These are phyloP conservation scores for Danio kyathit DNA, from an alignment of 2,797 vertebrate species.

Conservation along the genomic window DNA sequence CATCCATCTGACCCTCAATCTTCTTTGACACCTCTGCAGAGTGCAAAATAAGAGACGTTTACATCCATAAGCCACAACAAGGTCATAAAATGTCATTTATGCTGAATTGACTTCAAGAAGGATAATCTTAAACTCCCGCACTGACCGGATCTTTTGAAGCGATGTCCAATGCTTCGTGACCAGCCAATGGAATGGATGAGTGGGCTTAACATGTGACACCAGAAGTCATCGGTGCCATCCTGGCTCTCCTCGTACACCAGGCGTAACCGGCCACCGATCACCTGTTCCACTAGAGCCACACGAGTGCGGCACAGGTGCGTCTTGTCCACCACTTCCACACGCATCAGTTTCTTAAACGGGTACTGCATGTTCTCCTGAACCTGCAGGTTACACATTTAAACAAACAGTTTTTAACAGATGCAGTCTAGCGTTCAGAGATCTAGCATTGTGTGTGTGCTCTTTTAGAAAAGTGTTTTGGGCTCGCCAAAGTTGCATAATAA, in stretches of 20 bases:
- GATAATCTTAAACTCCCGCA: background rate
- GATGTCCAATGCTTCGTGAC: slow-evolving; percentile 97
- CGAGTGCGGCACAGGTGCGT: slow-evolving; percentile 96
- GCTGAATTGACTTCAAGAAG: background rate
- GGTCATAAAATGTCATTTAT: background rate
- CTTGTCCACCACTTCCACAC: slow-evolving; percentile 98
- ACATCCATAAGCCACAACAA: background rate
- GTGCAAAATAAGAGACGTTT: slow-evolving; percentile 38
- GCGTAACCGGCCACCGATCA: slow-evolving; percentile 92
- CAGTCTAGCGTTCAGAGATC: background rate
- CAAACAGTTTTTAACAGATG: background rate
- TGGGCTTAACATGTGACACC: slow-evolving; percentile 99
- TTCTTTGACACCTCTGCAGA: slow-evolving; percentile 91
- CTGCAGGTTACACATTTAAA: slow-evolving; percentile 71
- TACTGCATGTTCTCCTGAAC: slow-evolving; percentile 96
- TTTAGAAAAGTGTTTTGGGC: background rate
- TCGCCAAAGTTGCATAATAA: background rate
- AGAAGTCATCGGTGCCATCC: slow-evolving; percentile 95
- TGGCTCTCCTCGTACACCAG: slow-evolving; percentile 96
- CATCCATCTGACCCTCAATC: slow-evolving; percentile 92
- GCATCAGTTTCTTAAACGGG: slow-evolving; percentile 96
- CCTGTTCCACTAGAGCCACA: slow-evolving; percentile 93
- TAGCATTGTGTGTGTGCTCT: background rate
- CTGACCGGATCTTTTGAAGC: slow-evolving; percentile 97
- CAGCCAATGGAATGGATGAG: slow-evolving; percentile 96